Evolutionary conservation across 2,888 invertebrate genomes (phyloP), one percentile per base, ranked within the genome.

Genomic region (Peribatodes rhomboidaria): DNA sequence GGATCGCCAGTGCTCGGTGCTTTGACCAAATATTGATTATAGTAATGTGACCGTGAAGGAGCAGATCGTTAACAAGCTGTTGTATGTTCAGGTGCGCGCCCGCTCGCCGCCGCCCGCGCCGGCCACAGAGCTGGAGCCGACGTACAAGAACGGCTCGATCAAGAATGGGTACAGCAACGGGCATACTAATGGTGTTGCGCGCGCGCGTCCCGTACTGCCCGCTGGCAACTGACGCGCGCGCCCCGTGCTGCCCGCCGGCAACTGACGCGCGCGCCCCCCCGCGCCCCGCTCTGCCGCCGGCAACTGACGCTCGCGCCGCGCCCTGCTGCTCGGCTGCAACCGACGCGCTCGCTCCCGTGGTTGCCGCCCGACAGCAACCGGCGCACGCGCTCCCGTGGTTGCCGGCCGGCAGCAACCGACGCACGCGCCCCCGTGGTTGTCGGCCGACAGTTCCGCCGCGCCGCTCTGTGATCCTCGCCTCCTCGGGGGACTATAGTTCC

Each of bases 201-300:
- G 87, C 73, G 87, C 86, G 70, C 90, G 92, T 68, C 87, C 92
- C 59, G 89, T 90, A 67, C 86, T 92, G 75, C 90, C 92, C 44
- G 92, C 91, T 73, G 90, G 92, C 73, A 91, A 92, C 91, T 92
- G 91, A 91, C 89, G 80, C 67, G n/a, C n/a, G n/a, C n/a, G n/a
- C n/a, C n/a, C n/a, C n/a, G n/a, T n/a, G n/a, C 58, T 50, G 37
- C 13, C 39, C 39, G 39, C 37, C 22, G 46, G n/a, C n/a, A n/a
- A n/a, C n/a, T n/a, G n/a, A n/a, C n/a, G n/a, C n/a, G n/a, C n/a
- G n/a, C n/a, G n/a, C n/a, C n/a, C n/a, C n/a, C n/a, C n/a, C n/a
- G n/a, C n/a, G n/a, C n/a, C n/a, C n/a, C n/a, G n/a, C n/a, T n/a
- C n/a, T n/a, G n/a, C n/a, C n/a, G n/a, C n/a, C n/a, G n/a, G n/a